Percentiles rank a stretch among this genome's conserved stretches.
Conservation (phyloP, 2,797 vertebrate species). For the Oreochromis grahami region DNA sequence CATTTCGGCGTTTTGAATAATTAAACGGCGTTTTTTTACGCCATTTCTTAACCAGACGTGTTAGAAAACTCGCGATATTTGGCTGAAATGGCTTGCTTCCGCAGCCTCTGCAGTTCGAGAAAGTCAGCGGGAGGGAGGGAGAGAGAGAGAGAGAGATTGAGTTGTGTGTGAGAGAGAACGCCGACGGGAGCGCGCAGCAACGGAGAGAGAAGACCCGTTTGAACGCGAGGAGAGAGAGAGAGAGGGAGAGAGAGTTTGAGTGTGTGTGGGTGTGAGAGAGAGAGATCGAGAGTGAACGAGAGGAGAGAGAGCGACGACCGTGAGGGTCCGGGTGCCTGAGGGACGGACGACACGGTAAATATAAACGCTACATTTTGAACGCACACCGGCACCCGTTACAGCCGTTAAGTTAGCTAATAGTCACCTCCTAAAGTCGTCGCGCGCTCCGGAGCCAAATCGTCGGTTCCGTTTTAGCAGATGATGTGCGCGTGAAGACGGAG, state of each 20-base stretch:
- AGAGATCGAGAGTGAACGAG: constrained; percentile 35
- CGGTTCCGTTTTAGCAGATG: constrained; percentile 47
- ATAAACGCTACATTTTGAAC: constrained; percentile 51
- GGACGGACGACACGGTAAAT: constrained; percentile 73
- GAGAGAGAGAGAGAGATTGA: constrained; percentile 7
- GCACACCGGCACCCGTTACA: constrained; percentile 9
- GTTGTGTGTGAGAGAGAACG: not conserved
- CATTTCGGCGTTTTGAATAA: not conserved
- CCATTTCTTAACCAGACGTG: not conserved
- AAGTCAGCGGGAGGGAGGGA: constrained; percentile 10
- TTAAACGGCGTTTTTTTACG: not conserved
- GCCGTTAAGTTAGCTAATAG: constrained; percentile 13
- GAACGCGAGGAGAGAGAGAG: constrained; percentile 49
- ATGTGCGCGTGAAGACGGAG: constrained; percentile 60
- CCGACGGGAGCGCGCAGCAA: constrained; percentile 22
- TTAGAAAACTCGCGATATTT: not conserved
- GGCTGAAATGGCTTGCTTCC: not conserved
- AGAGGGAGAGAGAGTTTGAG: constrained; percentile 19
- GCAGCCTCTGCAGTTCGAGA: constrained; percentile 47
- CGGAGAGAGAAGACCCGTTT: constrained; percentile 51
- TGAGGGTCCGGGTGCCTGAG: constrained; percentile 62
- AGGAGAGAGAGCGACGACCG: constrained; percentile 58
- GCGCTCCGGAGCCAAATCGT: constrained; percentile 28
- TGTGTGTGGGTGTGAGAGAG: constrained; percentile 5
- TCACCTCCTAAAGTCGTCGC: constrained; percentile 34